Conservation (phyloP, 2,797 vertebrate species). For the Arnoldichthys spilopterus region DNA sequence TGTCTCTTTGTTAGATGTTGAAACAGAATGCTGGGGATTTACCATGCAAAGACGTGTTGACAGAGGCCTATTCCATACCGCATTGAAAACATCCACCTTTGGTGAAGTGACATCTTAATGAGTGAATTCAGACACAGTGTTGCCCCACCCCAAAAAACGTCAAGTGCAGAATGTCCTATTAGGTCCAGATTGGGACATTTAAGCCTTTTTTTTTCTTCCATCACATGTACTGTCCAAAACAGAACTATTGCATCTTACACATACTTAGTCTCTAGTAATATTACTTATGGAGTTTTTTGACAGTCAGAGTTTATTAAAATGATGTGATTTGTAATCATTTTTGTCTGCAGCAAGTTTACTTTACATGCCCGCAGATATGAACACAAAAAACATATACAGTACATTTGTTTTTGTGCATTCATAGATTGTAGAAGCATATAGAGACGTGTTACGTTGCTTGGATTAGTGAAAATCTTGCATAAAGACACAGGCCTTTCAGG, state of each 20-base stretch:
- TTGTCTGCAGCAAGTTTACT: no score
- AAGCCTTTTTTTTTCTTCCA: background rate
- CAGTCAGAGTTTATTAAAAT: background rate
- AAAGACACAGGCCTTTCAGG: no score
- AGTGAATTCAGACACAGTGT: slow-evolving; percentile 23
- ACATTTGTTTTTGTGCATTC: no score
- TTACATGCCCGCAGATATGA: no score
- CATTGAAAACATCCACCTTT: slow-evolving; percentile 44
- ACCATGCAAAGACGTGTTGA: slow-evolving; percentile 47
- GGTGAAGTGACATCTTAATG: slow-evolving; percentile 32
- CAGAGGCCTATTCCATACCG: slow-evolving; percentile 34
- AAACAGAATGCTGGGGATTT: slow-evolving; percentile 43
- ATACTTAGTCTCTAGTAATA: background rate
- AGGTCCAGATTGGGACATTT: background rate
- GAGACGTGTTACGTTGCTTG: no score
- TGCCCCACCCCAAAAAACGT: background rate
- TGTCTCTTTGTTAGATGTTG: slow-evolving; percentile 48
- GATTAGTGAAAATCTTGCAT: no score
- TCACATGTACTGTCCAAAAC: no score
- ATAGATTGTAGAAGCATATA: no score
- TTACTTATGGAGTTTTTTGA: background rate
- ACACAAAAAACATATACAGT: no score
- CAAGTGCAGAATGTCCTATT: background rate
- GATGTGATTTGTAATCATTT: no score
- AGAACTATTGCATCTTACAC: no score